Evolutionary conservation across 2,888 invertebrate species (phyloP), one percentile per base, ranked within the genome.

Genomic region (Amphipyra tragopoginis): DNA sequence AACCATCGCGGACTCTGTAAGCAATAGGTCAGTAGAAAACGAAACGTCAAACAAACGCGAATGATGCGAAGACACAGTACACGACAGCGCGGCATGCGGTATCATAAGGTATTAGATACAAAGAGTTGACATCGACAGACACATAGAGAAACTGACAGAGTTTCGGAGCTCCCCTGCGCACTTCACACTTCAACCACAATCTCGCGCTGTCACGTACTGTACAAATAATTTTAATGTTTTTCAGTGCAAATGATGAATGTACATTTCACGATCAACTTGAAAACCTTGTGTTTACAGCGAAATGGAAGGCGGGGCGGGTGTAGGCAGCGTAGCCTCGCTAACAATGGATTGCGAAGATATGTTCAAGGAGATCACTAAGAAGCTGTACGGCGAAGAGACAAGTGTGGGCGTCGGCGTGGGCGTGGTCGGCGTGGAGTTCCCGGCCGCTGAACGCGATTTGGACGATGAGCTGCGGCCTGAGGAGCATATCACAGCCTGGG

Each of bases 301-400:
- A 93, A 95, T 96, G 96, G 96, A 96, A 86, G 86, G 85, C 70
- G 89, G 90, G 90, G 95, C 92, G 65, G 89, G 91, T 67, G 91
- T 86, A 70, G 87, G 85, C 81, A 85, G 89, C 85, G 93, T 91
- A 66, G 91, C 96, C 56, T 91, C 96, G 77, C 95, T 95, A 83
- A 95, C 96, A 84, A 95, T 96, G 92, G 96, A 96, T 91, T 96
- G 97, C 94, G 97, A 97, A 93, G 97, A 97, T 88, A 97, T 97
- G 97, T 97, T 97, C 90, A 98, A 98, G 92, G 98, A 98, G 96
- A 98, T 98, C 87, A 98, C 98, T 71, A 96, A 98, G 90, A 98
- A 98, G 95, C 95, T 98, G 78, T 98, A 98, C 93, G 98, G 98
- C 72, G 98, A 98, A 91, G 98, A 98, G 91, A 90, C 93, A 34